phyloP scores from a whole-genome alignment of 2,797 vertebrate genomes.

The Melanotaenia pygmaea region DNA sequence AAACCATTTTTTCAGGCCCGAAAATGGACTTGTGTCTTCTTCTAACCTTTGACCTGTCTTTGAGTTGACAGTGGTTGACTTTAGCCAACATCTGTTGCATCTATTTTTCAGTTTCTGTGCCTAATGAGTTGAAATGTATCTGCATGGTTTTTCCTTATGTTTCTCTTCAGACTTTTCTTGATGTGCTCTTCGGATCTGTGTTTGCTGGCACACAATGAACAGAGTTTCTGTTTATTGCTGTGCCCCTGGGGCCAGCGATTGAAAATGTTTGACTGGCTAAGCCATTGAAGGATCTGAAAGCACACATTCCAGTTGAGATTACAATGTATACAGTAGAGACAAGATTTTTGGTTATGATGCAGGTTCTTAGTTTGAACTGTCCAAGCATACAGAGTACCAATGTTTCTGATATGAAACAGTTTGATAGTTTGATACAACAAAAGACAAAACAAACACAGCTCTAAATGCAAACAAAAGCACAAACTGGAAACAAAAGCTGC shows the following conservation, averaged over 20 bases:
- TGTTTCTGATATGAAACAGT: conserved; percentile 1
- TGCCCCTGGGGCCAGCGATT: neutral
- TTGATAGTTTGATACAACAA: neutral
- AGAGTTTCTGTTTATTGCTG: conserved; percentile 16
- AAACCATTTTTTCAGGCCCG: neutral
- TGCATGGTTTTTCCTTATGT: conserved; percentile 13
- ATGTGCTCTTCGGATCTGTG: conserved; percentile 17
- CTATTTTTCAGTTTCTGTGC: conserved; percentile 1
- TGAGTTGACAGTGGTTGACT: neutral
- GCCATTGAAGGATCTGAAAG: conserved; percentile 22
- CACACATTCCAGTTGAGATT: conserved; percentile 22
- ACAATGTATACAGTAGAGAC: neutral
- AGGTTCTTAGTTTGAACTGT: conserved; percentile 1
- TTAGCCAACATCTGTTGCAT: conserved; percentile 27
- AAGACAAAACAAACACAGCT: too few relatives aligned
- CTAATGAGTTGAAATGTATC: conserved; percentile 17
- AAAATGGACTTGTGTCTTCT: neutral
- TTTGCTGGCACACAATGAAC: conserved; percentile 21
- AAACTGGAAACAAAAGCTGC: conserved; percentile 7
- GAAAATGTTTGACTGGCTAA: conserved; percentile 13
- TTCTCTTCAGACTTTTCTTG: neutral
- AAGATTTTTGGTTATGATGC: conserved; percentile 1
- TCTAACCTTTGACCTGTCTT: neutral
- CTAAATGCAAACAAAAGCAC: neutral
- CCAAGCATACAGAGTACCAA: neutral